Evolutionary conservation across 2,888 invertebrate genomes (phyloP).

Genomic region (Stenolophus ochropezus): DNA sequence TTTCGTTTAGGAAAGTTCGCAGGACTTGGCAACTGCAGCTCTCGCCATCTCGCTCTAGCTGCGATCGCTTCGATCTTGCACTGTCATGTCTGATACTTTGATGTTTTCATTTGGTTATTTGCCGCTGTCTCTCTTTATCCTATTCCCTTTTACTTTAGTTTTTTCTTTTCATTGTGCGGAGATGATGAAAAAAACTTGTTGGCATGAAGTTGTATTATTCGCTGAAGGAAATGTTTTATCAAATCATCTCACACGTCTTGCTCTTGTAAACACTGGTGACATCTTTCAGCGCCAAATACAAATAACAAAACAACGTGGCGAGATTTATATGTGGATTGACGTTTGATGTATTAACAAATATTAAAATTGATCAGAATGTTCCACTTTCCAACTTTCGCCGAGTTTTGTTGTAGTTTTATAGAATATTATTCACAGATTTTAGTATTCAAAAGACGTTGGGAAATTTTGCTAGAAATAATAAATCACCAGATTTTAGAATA

Average conservation of each 20-base stretch:
- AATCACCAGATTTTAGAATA: background rate
- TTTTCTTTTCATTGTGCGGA: slow-evolving; percentile 18
- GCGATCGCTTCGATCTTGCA: slow-evolving; percentile 55
- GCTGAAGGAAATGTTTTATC: slow-evolving; percentile 45
- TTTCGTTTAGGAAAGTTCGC: slow-evolving; percentile 51
- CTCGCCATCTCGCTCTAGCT: background rate
- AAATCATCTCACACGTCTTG: slow-evolving; percentile 53
- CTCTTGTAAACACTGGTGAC: slow-evolving; percentile 46
- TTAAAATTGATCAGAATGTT: background rate
- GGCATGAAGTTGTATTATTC: slow-evolving; percentile 40
- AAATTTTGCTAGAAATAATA: background rate
- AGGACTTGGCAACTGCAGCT: slow-evolving; percentile 16
- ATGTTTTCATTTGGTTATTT: slow-evolving; percentile 57
- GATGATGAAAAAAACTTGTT: slow-evolving; percentile 49
- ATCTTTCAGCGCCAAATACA: background rate
- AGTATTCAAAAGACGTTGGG: background rate
- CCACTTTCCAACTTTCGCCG: background rate
- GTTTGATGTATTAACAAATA: slow-evolving; percentile 42
- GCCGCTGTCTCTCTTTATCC: slow-evolving; percentile 17
- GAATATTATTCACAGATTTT: background rate
- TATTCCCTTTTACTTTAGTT: slow-evolving; percentile 11
- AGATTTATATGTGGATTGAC: slow-evolving; percentile 41
- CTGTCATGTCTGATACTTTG: slow-evolving; percentile 55
- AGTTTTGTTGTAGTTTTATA: background rate
- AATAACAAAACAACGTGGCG: background rate